Evolutionary conservation across 2,797 vertebrate genomes (phyloP).

Genomic region (Acanthornis magna): DNA sequence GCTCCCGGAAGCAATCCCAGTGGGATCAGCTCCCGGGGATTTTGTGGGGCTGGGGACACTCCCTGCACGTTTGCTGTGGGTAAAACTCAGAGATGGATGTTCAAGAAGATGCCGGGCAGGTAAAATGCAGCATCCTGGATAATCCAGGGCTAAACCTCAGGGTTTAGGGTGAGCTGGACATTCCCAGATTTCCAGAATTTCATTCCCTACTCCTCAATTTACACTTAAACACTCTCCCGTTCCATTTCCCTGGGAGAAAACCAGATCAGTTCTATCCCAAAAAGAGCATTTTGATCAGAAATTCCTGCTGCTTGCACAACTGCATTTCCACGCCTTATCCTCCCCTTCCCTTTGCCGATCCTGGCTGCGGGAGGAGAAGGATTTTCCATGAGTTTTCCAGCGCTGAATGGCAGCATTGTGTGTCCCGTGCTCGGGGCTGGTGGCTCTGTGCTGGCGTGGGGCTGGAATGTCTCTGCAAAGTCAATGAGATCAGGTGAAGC

Average conservation of each 20-base stretch:
- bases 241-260: not conserved
- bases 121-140: not conserved
- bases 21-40: rapidly evolving
- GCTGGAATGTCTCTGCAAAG: not conserved
- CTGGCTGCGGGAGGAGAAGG: not conserved
- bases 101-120: not conserved
- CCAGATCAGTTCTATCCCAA: rapidly evolving
- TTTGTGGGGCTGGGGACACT: not conserved
- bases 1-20: not conserved
- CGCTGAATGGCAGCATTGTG: conserved; percentile 38
- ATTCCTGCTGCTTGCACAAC: rapidly evolving
- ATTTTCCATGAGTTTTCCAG: not conserved
- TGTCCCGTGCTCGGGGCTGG: not conserved
- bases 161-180: not conserved
- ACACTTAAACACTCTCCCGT: rapidly evolving
- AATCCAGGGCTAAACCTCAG: not conserved
- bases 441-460: not conserved
- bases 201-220: rapidly evolving
- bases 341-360: not conserved
- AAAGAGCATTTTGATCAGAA: not conserved
- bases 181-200: not conserved
- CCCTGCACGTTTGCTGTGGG: rapidly evolving
- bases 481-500: conserved; percentile 29
- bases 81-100: not conserved
- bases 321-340: rapidly evolving